Evolutionary conservation across 2,888 invertebrate species (phyloP).

Genomic region (Sminthurinus aureus): DNA sequence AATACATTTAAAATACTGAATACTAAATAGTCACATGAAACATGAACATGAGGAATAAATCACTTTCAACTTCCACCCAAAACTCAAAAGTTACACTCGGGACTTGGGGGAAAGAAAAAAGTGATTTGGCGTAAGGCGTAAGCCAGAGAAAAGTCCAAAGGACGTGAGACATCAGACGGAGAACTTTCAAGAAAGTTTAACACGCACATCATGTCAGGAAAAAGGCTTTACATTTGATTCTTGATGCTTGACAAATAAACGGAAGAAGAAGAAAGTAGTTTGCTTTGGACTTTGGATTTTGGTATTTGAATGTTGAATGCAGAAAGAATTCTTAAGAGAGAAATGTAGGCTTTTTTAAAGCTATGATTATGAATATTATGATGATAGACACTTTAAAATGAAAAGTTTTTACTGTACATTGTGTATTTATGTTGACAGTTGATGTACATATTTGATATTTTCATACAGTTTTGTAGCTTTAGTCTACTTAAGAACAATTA

Average conservation of each 20-base stretch:
- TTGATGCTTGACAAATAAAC: slow-evolving; percentile 11
- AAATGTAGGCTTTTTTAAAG: no score
- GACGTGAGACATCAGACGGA: not conserved
- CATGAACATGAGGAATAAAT: not conserved
- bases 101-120: not conserved
- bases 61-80: no score
- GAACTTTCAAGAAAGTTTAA: not conserved
- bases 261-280: not conserved
- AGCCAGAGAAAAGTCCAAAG: not conserved
- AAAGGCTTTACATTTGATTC: not conserved
- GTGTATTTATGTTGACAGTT: not conserved
- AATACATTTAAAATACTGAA: no score
- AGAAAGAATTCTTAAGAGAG: no score
- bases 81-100: not conserved
- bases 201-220: not conserved
- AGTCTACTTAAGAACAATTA: not conserved
- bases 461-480: no score
- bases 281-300: no score
- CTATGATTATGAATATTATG: no score
- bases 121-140: slow-evolving; percentile 4
- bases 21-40: no score
- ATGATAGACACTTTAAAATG: not conserved
- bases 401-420: not conserved
- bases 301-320: no score
- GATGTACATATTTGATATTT: not conserved